Conservation (phyloP, 2,113 vertebrate species). For the Chrysochloris asiatica region DNA sequence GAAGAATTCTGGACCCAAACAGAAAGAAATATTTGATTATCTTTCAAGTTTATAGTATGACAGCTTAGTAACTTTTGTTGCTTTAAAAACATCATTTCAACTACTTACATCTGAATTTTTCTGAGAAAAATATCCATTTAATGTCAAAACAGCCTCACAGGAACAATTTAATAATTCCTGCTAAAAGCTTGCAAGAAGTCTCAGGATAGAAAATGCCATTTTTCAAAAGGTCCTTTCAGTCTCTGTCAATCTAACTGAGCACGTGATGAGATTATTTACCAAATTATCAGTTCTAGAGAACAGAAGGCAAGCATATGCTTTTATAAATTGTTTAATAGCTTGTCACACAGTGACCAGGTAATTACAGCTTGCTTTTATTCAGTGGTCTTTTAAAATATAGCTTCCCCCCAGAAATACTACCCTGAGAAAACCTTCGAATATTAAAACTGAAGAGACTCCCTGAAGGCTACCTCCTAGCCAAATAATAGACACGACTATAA, state of each 20-base stretch:
- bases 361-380: conserved; percentile 3
- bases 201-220: not conserved
- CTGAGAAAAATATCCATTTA: conserved; percentile 60
- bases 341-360: conserved; percentile 19
- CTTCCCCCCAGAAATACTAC: not conserved
- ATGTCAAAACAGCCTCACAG: conserved; percentile 58
- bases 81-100: conserved; percentile 68
- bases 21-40: not conserved
- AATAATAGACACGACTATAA: not conserved
- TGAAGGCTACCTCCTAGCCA: not conserved
- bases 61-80: conserved; percentile 41
- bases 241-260: conserved; percentile 9
- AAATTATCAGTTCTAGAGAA: conserved; percentile 4
- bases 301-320: not conserved
- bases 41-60: conserved; percentile 15
- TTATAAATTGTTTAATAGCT: conserved; percentile 42
- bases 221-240: conserved; percentile 16
- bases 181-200: conserved; percentile 55
- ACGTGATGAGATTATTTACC: conserved; percentile 20
- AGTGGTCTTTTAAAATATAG: not conserved
- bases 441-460: not conserved
- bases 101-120: conserved; percentile 56
- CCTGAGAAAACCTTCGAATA: not conserved
- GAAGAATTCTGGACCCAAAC: not conserved
- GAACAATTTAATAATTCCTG: conserved; percentile 54